These are phyloP conservation scores for Halcyon chelicuti DNA, from an alignment of 2,797 vertebrate genomes.

Conservation along the genomic window DNA sequence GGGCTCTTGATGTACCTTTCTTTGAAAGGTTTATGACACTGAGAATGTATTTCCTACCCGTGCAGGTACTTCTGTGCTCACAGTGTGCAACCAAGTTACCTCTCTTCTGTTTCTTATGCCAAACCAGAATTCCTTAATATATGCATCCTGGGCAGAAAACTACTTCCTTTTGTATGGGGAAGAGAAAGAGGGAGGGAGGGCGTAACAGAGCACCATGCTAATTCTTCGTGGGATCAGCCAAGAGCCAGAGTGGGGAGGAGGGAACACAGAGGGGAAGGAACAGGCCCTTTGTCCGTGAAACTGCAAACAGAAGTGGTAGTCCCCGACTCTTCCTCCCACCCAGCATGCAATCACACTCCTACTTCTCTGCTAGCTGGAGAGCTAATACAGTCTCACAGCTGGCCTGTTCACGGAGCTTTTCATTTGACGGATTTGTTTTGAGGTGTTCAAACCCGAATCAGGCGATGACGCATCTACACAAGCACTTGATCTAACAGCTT, in stretches of 20 bases:
- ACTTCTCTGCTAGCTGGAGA: not conserved
- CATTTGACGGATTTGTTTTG: not conserved
- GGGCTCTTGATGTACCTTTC: not conserved
- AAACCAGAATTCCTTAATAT: not conserved
- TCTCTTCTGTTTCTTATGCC: not conserved
- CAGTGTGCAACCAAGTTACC: not conserved
- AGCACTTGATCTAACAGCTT: not conserved
- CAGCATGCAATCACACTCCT: not conserved
- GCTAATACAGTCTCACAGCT: not conserved
- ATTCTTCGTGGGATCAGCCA: slow-evolving; percentile 17
- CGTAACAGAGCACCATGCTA: not conserved
- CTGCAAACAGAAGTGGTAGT: slow-evolving; percentile 49
- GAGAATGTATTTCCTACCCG: not conserved
- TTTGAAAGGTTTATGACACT: not conserved
- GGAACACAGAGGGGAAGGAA: slow-evolving; percentile 31
- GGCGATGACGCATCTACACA: not conserved
- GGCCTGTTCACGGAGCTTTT: not conserved
- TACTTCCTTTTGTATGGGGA: not conserved
- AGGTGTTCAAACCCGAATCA: not conserved
- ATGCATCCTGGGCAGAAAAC: not conserved
- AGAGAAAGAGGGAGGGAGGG: slow-evolving; percentile 2
- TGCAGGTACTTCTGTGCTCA: not conserved
- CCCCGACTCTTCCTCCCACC: slow-evolving; percentile 33
- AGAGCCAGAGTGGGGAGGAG: slow-evolving; percentile 1
- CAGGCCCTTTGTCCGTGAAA: not conserved